Evolutionary conservation across 2,888 invertebrate genomes (phyloP).

Genomic region (Mythimna impura): DNA sequence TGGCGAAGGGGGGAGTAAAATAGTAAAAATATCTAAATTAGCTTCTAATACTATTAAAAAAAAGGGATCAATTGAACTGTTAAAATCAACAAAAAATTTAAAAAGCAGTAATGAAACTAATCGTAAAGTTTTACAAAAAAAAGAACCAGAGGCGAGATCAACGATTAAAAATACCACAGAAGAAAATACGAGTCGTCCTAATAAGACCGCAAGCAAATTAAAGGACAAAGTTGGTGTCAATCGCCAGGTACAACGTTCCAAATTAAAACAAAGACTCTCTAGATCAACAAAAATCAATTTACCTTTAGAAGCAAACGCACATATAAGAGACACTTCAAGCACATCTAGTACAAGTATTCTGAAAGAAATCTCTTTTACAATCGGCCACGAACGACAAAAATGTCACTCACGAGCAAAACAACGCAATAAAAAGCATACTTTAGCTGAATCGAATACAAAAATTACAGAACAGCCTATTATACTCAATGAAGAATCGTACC

Average conservation of each 20-base stretch:
- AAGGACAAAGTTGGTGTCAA: not conserved
- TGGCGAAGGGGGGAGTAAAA: conserved; percentile 43
- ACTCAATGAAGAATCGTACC: not conserved
- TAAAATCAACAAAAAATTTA: conserved; percentile 13
- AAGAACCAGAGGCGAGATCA: not conserved
- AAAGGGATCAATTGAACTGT: conserved; percentile 20
- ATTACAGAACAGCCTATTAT: not conserved
- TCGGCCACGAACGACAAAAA: not conserved
- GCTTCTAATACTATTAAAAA: not conserved
- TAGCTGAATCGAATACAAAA: not conserved
- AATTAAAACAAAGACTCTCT: conserved; percentile 19
- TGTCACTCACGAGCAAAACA: not conserved
- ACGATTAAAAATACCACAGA: not conserved
- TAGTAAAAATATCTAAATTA: conserved; percentile 20
- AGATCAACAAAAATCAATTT: conserved; percentile 17
- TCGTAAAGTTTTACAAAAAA: not conserved
- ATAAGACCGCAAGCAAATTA: conserved; percentile 6
- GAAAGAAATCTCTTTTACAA: conserved; percentile 11
- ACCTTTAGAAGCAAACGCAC: conserved; percentile 1
- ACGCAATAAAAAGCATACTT: not conserved
- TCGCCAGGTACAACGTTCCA: not conserved
- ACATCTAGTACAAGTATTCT: conserved; percentile 9
- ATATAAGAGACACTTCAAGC: conserved; percentile 10
- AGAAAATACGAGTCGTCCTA: not conserved
- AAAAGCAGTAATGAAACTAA: conserved; percentile 4